These are phyloP conservation scores for Cyphomyrus plagiostoma DNA, from an alignment of 2,113 vertebrate genomes.

Conservation along the genomic window DNA sequence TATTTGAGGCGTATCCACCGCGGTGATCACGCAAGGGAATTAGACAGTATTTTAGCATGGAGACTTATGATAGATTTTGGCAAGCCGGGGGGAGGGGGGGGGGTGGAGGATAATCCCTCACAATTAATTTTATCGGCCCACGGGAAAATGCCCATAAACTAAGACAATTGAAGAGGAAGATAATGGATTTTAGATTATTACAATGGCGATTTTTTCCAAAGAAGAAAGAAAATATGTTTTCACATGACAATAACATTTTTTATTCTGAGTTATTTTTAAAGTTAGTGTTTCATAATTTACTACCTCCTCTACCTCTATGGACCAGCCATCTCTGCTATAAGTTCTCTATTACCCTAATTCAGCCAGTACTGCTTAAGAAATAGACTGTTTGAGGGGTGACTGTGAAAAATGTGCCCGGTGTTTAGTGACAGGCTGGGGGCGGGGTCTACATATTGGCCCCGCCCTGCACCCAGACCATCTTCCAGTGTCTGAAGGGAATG, in stretches of 20 bases:
- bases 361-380: neutral
- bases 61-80: neutral
- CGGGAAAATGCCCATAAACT: neutral
- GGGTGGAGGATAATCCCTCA: neutral
- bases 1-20: neutral
- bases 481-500: conserved; percentile 44
- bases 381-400: neutral
- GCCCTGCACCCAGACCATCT: conserved; percentile 15
- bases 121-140: neutral
- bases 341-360: neutral
- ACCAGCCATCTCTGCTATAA: neutral
- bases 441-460: neutral
- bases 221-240: neutral
- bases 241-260: neutral
- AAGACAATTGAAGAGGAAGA: neutral
- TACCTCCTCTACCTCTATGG: neutral
- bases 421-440: neutral
- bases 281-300: neutral
- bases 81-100: neutral
- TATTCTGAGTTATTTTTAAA: neutral
- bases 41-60: neutral
- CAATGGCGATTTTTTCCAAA: neutral
- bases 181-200: neutral
- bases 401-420: neutral
- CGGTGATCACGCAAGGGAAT: neutral